phyloP scores from a whole-genome alignment of 92 coral and sea anemone genomes.

The Paramuricea clavata region DNA sequence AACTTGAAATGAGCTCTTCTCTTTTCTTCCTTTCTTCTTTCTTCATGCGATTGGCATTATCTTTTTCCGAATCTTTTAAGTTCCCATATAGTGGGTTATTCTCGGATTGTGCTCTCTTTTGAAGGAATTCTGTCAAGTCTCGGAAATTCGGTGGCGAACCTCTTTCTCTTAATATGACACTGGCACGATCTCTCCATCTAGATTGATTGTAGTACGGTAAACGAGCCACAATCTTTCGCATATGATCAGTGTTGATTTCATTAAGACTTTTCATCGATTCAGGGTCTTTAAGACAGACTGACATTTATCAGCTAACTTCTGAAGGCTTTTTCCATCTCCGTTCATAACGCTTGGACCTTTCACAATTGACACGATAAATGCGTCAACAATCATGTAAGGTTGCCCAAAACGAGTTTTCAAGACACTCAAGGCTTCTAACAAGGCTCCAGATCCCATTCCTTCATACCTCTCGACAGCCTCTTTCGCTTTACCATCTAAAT shows the following conservation, averaged over 20 bases:
- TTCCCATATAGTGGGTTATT: too few relatives aligned
- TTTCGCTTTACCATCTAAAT: neutral
- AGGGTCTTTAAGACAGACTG: neutral
- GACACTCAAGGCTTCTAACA: neutral
- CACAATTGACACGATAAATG: neutral
- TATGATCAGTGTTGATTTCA: neutral
- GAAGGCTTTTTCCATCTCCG: neutral
- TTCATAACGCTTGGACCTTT: neutral
- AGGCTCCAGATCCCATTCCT: neutral
- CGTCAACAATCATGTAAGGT: neutral
- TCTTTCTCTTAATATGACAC: neutral
- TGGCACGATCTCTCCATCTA: neutral
- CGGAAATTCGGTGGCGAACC: neutral
- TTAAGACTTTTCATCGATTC: neutral
- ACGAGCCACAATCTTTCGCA: neutral
- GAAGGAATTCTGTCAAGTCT: neutral
- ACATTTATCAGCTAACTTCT: neutral
- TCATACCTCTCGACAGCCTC: constrained; percentile 10
- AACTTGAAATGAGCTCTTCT: neutral
- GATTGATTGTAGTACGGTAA: neutral
- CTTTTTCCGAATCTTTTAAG: too few relatives aligned
- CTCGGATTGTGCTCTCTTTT: neutral
- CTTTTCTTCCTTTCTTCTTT: too few relatives aligned
- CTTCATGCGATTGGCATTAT: neutral
- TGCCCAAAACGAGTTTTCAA: constrained; percentile 12